These are phyloP conservation scores for Lagocephalus sceleratus DNA, from an alignment of 2,797 vertebrate species.

Conservation along the genomic window DNA sequence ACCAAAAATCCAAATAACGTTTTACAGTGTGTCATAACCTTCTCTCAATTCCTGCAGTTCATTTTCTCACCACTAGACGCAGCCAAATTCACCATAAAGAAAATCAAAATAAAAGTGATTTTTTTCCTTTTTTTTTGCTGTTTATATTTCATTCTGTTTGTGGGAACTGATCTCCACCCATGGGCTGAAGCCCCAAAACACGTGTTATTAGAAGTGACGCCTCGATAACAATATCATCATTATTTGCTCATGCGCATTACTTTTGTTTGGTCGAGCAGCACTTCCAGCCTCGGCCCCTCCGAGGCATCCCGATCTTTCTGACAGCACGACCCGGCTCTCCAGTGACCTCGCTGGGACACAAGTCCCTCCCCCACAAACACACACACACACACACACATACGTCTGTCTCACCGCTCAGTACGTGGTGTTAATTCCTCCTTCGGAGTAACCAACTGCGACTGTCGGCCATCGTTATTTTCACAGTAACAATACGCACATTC, in stretches of 20 bases:
- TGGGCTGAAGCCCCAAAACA: conserved; percentile 37
- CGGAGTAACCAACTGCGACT: conserved; percentile 24
- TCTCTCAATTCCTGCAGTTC: too few species aligned
- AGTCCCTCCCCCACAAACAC: conserved; percentile 22
- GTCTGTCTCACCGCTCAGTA: conserved; percentile 23
- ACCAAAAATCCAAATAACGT: too few species aligned
- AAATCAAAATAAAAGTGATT: too few species aligned
- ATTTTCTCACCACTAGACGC: too few species aligned
- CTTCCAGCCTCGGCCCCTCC: conserved; percentile 40
- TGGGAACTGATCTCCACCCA: conserved; percentile 19
- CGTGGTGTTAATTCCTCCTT: conserved; percentile 45
- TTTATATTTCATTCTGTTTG: too few species aligned
- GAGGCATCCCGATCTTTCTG: conserved; percentile 52
- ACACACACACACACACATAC: conserved; percentile 9
- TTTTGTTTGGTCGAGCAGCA: conserved; percentile 63
- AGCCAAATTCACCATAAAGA: too few species aligned
- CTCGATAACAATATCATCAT: conserved; percentile 57
- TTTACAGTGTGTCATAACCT: too few species aligned
- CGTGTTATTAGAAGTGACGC: conserved; percentile 53
- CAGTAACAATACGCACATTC: conserved; percentile 24
- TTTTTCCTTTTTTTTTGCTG: too few species aligned
- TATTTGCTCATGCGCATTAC: conserved; percentile 56
- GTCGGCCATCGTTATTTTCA: conserved; percentile 33
- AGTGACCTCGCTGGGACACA: conserved; percentile 41
- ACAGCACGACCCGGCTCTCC: conserved; percentile 36